phyloP scores from a whole-genome alignment of 37 sponge, comb jelly and placozoan species.

The Corticium candelabrum region DNA sequence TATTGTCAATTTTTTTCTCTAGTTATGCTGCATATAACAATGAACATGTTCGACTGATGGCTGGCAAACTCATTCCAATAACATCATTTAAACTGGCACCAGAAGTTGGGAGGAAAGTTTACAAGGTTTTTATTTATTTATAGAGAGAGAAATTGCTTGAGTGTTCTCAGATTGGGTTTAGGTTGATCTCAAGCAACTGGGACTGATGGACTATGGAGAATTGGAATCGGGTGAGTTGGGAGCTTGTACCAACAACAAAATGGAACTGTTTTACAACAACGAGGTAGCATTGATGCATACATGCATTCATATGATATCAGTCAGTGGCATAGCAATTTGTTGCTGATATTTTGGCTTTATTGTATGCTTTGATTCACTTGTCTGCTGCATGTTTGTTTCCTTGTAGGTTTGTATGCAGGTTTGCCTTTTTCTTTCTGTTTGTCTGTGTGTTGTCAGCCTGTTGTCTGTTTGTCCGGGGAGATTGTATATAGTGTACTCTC shows the following conservation, averaged over 20 bases:
- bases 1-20: too few species aligned
- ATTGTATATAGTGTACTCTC: too few species aligned
- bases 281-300: constrained; percentile 2
- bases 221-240: constrained; percentile 24
- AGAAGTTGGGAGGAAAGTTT: not conserved
- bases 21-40: too few species aligned
- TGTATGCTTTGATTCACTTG: too few species aligned
- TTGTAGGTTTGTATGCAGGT: too few species aligned
- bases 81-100: not conserved
- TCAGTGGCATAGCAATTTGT: not conserved
- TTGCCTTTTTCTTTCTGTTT: too few species aligned
- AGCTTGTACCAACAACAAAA: constrained; percentile 35
- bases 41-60: not conserved
- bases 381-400: too few species aligned
- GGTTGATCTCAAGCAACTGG: constrained; percentile 36
- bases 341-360: too few species aligned
- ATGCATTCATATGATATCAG: not conserved
- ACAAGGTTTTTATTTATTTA: not conserved
- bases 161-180: not conserved
- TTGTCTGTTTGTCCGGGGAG: too few species aligned
- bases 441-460: too few species aligned
- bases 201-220: constrained; percentile 26
- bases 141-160: not conserved
- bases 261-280: constrained; percentile 21
- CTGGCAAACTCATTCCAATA: not conserved